These are phyloP conservation scores for Alitta virens DNA, from an alignment of 2,888 invertebrate species.

Conservation along the genomic window DNA sequence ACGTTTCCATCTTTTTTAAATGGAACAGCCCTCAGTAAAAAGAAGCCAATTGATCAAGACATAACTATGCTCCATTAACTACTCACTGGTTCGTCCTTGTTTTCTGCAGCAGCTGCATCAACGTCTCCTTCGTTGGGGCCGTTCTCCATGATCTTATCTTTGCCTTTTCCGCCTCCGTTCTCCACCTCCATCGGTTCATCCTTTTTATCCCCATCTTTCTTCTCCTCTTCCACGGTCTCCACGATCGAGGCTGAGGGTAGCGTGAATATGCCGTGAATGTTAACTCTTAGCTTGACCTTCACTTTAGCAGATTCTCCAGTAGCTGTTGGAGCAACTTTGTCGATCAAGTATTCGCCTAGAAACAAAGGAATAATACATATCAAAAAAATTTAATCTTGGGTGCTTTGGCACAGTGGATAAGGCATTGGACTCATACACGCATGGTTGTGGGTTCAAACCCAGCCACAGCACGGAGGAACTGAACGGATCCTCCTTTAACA, in stretches of 20 bases:
- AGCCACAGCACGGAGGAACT: too few species aligned
- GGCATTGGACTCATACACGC: too few species aligned
- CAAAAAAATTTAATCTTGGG: too few species aligned
- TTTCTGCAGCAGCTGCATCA: constrained; percentile 23
- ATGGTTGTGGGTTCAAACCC: too few species aligned
- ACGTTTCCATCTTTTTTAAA: too few species aligned
- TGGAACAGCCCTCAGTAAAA: too few species aligned
- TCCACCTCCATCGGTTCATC: constrained; percentile 47
- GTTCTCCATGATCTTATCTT: constrained; percentile 20
- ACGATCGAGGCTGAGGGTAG: constrained; percentile 76
- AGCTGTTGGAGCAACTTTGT: constrained; percentile 72
- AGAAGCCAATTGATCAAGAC: too few species aligned
- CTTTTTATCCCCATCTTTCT: constrained; percentile 40
- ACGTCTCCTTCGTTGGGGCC: background rate
- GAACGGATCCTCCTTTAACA: too few species aligned
- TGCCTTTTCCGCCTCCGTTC: constrained; percentile 31
- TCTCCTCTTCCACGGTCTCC: constrained; percentile 49
- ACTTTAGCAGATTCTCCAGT: constrained; percentile 92
- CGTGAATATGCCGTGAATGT: constrained; percentile 87
- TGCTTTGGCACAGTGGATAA: too few species aligned
- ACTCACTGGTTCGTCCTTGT: constrained; percentile 17
- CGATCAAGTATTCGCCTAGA: constrained; percentile 57
- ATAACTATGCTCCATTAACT: too few species aligned
- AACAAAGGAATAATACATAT: background rate
- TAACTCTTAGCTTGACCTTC: constrained; percentile 87